These are phyloP conservation scores for Drosophila miranda DNA, from an alignment of 1,140 invertebrate species.

Conservation along the genomic window DNA sequence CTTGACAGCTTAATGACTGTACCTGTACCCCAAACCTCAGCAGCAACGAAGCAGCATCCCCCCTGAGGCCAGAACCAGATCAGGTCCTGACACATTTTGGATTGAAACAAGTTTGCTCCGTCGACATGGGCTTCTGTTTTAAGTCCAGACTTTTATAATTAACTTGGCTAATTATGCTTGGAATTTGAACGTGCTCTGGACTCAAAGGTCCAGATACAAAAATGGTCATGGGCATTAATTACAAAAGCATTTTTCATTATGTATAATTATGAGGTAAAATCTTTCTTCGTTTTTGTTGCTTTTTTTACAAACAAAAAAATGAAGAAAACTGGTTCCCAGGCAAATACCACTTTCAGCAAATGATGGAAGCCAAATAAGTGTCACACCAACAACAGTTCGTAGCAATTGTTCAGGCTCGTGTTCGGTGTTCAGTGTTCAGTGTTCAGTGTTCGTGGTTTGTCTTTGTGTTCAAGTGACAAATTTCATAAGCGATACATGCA, in stretches of 20 bases:
- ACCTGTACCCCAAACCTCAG: not conserved
- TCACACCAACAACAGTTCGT: slow-evolving; percentile 24
- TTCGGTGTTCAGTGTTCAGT: not conserved
- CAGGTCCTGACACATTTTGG: slow-evolving; percentile 31
- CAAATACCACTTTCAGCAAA: slow-evolving; percentile 42
- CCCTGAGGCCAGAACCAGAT: no score
- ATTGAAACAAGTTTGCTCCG: slow-evolving; percentile 63
- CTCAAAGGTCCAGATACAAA: slow-evolving; percentile 18
- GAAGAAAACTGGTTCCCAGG: slow-evolving; percentile 52
- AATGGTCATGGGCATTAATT: slow-evolving; percentile 54
- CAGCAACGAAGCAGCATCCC: not conserved
- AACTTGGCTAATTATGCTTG: slow-evolving; percentile 73
- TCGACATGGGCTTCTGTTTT: slow-evolving; percentile 18
- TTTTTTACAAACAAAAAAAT: slow-evolving; percentile 34
- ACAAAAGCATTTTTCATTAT: slow-evolving; percentile 63
- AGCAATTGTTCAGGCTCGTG: slow-evolving; percentile 52
- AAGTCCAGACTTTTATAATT: slow-evolving; percentile 65
- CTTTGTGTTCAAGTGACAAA: slow-evolving; percentile 29
- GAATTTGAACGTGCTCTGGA: slow-evolving; percentile 64
- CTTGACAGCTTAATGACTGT: slow-evolving; percentile 57
- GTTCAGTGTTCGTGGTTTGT: not conserved
- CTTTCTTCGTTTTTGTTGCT: slow-evolving; percentile 9
- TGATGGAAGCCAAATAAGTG: slow-evolving; percentile 69
- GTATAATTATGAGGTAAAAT: slow-evolving; percentile 56
- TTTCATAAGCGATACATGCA: slow-evolving; percentile 39